Evolutionary conservation across 2,113 vertebrate species (phyloP), one percentile per base, ranked within the genome.

Genomic region (Theristicus caerulescens): DNA sequence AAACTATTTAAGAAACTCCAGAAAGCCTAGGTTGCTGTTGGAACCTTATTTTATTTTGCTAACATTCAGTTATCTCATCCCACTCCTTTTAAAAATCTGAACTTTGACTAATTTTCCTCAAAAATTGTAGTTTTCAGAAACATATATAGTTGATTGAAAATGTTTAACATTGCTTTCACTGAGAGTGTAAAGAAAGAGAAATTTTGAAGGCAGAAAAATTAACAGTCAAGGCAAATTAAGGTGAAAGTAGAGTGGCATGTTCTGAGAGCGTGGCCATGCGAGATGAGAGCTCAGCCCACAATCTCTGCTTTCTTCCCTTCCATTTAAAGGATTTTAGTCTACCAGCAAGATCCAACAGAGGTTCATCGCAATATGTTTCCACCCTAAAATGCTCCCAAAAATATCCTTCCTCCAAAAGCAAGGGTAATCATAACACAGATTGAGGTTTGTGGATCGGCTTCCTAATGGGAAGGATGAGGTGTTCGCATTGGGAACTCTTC

Each of bases 191-290:
- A 80, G 44, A 27, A 85, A 55, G 42, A 71, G 34, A 78, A 82
- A 47, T 22, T 51, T 10, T 42, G 24, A 74, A 79, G 34, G 40
- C 52, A 83, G 34, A 76, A 91, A 62, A 83, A n/a, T 69, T 31
- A 87, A 51, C n/a, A 58, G 58, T 57, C 20, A 49, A 49, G 59
- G 32, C 12, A 55, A 86, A 81, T 3, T 0, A 4, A 91, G 15
- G 16, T 76, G 38, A 51, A 83, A 86, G 24, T 36, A 42, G 38
- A 62, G 25, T 38, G 16, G 10, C n/a, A 34, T 2, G 26, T 79
- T 77, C 7, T 46, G 46, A 61, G 11, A 1, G 1, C 8, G 2
- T 16, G 36, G 27, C 32, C 15, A 12, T 31, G 31, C 1, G 9
- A 65, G 31, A 36, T 47, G 34, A 27, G 8, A 90, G 40, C 16